Base-by-base conservation (phyloP, 35 echinoderm and acorn worm genomes). In the Patiria miniata region DNA sequence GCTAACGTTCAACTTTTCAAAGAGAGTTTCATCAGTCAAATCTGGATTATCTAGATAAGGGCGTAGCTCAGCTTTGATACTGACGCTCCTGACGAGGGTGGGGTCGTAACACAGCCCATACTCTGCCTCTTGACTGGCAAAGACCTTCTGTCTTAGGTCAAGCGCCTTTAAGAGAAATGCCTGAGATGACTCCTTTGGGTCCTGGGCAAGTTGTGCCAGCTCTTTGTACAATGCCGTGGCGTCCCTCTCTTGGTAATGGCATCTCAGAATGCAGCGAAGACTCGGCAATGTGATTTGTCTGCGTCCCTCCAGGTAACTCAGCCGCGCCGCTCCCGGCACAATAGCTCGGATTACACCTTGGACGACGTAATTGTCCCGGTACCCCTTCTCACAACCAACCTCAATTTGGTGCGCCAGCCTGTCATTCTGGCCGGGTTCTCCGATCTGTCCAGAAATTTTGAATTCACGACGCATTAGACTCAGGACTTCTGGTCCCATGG, bases 71-170 rank as follows among this genome's bases (percentile, higher is more conserved):
- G 30, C 12, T 21, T 79, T n/a, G 7, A 89, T 61, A 19, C 8
- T 34, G 17, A 60, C 37, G 36, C 79, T 36, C 1, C 22, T 18
- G 7, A 89, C 79, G 2, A 82, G 57, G 18, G 30, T 10, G 14
- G 55, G 55, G 2, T 89, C 78, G 17, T 82, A 91, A 32, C 40
- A 32, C 28, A 91, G 37, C 19, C 12, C 39, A 26, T 82, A 77
- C 8, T 82, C 53, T 16, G 83, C 88, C 79, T 94, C 93, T n/a
- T 91, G 80, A 8, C 82, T 86, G 15, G 88, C 93, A 52, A 94
- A 87, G 10, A 95, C 83, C 50, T 87, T 86, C 30, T 93, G 91
- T 7, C 82, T 29, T 5, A 94, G 52, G 59, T 90, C 52, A 54
- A 94, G 79, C 9, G 68, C 61, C 56, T 87, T 81, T 7, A 82